Evolutionary conservation across 2,113 vertebrate species (phyloP), one percentile per base, ranked within the genome.

Genomic region (Crocuta crocuta): DNA sequence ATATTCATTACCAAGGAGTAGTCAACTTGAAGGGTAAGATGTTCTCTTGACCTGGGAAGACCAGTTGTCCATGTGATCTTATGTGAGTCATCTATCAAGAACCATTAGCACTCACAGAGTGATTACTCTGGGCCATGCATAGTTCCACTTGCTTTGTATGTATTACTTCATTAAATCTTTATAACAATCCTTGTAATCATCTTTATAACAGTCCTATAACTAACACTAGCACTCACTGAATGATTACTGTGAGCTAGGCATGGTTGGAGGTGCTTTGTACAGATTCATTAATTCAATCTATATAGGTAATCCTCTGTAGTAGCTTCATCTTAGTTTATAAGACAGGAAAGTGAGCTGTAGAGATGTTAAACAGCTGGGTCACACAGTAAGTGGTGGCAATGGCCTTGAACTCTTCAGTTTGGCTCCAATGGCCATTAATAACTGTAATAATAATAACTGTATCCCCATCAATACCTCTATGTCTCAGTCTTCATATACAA

Each of bases 101-200:
- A 83, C 84, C 35, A 80, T 15, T 48, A 91, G 39, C 12, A 55
- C 24, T 80, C 63, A 43, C 35, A 23, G 23, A 73, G 63, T 73
- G 39, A 61, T 84, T 66, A 23, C 19, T 45, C 21, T 45, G 48
- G 58, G 28, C 5, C 68, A 66, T 48, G 28, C 11, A 1, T 15
- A 9, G 31, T 28, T 85, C 39, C 58, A 89, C 83, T 35, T 39
- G 48, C 53, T 86, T 82, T 86, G 26, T 23, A 66, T 78, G 58
- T 13, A 88, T 73, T 66, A n/a, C 7, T n/a, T 94, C 71, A 43
- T 97, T 71, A 74, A 96, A 28, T 95, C 33, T 81, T 91, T 88
- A 35, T 82, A 88, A 87, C 7, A 28, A 71, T 58, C 35, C n/a
- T 63, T 89, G 24, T 39, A 94, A 66, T 12, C 13, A 58, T 85